phyloP scores from a whole-genome alignment of 2,888 invertebrate genomes.

The Zaprionus lineosus region DNA sequence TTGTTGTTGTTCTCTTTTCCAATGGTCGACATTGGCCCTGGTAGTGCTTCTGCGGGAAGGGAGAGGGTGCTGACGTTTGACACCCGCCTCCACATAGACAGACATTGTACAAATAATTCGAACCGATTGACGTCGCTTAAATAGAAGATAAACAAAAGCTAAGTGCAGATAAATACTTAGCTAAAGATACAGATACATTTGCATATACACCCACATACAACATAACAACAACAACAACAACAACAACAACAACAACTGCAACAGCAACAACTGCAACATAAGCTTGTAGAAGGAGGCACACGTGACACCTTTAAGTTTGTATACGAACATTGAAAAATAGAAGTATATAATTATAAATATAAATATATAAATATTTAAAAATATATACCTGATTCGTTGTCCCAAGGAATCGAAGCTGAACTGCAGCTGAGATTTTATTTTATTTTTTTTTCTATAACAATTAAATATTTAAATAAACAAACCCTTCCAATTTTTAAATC shows the following conservation, averaged over 20 bases:
- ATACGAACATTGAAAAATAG: constrained; percentile 11
- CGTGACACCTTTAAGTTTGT: constrained; percentile 60
- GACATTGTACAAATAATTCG: not conserved
- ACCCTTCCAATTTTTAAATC: not conserved
- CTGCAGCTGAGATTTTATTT: too few species aligned
- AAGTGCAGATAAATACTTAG: constrained; percentile 33
- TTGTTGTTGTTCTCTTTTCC: constrained; percentile 16
- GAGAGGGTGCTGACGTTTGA: constrained; percentile 58
- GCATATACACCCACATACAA: constrained; percentile 16
- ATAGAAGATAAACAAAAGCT: constrained; percentile 58
- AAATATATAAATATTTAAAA: constrained; percentile 1
- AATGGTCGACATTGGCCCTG: constrained; percentile 53
- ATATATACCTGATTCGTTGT: too few species aligned
- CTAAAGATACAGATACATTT: constrained; percentile 25
- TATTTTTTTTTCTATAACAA: too few species aligned
- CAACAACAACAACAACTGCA: not conserved
- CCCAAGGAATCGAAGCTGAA: too few species aligned
- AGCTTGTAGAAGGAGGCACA: constrained; percentile 32
- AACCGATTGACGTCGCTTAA: constrained; percentile 61
- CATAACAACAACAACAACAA: too few species aligned
- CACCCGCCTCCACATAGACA: constrained; percentile 41
- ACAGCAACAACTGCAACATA: constrained; percentile 3
- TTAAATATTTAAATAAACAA: too few species aligned
- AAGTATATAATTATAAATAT: constrained; percentile 10
- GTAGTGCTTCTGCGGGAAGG: constrained; percentile 16